Evolutionary conservation across 92 coral and sea anemone genomes (phyloP), one percentile per base, ranked within the genome.

Genomic region (Pocillopora meandrina): DNA sequence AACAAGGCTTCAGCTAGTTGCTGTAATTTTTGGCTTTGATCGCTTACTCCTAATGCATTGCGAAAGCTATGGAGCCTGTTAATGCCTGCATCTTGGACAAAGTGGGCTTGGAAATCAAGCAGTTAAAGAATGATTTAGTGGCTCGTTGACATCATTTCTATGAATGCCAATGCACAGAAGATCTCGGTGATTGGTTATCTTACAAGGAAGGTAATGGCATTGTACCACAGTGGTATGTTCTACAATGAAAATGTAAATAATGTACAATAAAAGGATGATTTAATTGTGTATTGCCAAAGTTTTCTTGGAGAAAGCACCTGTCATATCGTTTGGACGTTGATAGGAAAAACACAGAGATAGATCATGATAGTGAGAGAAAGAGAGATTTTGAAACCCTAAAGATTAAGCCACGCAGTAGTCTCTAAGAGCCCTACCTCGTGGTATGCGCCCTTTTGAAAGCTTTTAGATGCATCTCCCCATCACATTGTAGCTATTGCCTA

Each of bases 191-290:
- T 59, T 81, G 35, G 77, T 67, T 65, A 60, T 69, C 85, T 70
- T 70, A 56, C 26, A 35, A 81, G 85, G 70, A 80, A 58, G 57
- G 67, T 68, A 70, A 70, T 64, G 85, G 71, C 85, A 61, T 84
- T 84, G 88, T 84, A 84, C 88, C 88, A 84, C 88, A 84, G 31
- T 84, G 88, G 88, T 84, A 84, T 77, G 75, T 75, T 74, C 63
- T 59, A 42, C 55, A 33, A 82, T 74, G 31, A 72, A 83, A 20
- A 71, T 83, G 87, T 83, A 84, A 75, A 84, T 84, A 84, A 57
- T 84, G 83, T 84, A 65, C 58, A 66, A 75, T 76, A 66, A 76
- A 84, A 73, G 12, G 17, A 55, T 49, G 9, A 31, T 63, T 73
- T 5, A 60, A 59, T 58, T 80, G 84, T 71, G 71, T 65, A 64